Conservation (phyloP, 2,888 invertebrate species). For the Scaptomyza tumidula region DNA sequence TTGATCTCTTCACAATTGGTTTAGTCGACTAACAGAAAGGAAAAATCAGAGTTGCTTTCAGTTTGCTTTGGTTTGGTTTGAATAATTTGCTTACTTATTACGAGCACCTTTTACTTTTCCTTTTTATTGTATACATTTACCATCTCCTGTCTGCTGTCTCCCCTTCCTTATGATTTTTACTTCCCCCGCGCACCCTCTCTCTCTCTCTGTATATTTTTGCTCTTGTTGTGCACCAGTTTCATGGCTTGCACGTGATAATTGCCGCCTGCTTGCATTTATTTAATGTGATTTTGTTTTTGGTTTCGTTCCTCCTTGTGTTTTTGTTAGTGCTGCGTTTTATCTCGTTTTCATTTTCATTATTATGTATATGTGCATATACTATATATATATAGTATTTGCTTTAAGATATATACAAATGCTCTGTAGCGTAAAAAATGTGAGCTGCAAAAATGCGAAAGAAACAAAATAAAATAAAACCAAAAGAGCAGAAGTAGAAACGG, state of each 20-base stretch:
- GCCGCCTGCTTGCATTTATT: constrained; percentile 49
- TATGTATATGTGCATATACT: not conserved
- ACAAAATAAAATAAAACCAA: not conserved
- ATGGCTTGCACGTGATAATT: constrained; percentile 74
- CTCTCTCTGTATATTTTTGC: not conserved
- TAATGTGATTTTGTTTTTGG: constrained; percentile 42
- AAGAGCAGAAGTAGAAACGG: constrained; percentile 39
- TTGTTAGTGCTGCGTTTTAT: constrained; percentile 29
- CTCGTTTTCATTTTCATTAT: constrained; percentile 60
- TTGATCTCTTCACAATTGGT: too few species aligned
- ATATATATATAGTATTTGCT: not conserved
- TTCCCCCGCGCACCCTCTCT: too few species aligned
- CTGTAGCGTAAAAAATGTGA: constrained; percentile 65
- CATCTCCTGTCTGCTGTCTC: constrained; percentile 10
- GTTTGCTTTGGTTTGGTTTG: constrained; percentile 35
- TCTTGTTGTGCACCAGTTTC: constrained; percentile 53
- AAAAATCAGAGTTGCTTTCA: constrained; percentile 1
- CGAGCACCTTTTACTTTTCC: constrained; percentile 46
- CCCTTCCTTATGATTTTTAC: too few species aligned
- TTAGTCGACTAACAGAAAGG: constrained; percentile 5
- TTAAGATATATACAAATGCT: constrained; percentile 41
- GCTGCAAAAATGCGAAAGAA: constrained; percentile 39
- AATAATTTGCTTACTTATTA: constrained; percentile 30
- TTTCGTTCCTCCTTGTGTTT: constrained; percentile 19
- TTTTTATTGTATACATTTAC: constrained; percentile 8